Base-by-base conservation (phyloP, 2,797 vertebrate species). In the Pyrocephalus nanus region DNA sequence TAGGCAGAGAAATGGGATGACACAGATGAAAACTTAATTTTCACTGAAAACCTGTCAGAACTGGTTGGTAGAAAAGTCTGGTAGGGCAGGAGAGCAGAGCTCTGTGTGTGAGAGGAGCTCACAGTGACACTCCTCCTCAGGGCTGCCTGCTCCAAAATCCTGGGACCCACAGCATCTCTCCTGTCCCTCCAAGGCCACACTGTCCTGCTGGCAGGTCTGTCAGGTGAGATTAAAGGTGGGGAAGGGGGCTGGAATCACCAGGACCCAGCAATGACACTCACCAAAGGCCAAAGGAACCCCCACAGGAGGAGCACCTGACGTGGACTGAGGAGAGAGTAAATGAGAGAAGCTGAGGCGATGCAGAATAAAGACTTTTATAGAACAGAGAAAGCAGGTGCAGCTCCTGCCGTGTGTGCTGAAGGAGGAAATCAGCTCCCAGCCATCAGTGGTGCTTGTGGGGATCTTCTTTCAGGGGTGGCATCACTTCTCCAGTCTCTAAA, bases 401-500 rank as follows among this genome's bases (percentile, higher is more conserved):
- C 12, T 86, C 73, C 53, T 0, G 11, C 55, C 13, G 7, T 2
- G 38, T 6, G 76, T 2, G 5, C 34, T 15, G 30, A 30, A 29
- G 79, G 30, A 73, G 2, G 70, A 64, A 32, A 36, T 43, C 7
- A 0, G 65, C 65, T 47, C 6, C 58, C 18, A 15, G 32, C 69
- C 42, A 53, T 96, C 93, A 96, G 92, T 96, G 95, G 80, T 95
- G 95, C 57, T 30, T 19, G 4, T 26, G 8, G 2, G 13, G 27
- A 8, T 95, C 91, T 2, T 96, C 93, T 29, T 42, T 53, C 62
- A 96, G 36, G 7, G 91, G 83, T 30, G 95, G 95, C n/a, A 93
- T 65, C 50, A 93, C 6, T 79, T 96, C 96, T 94, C 96, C 96
- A 1, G 95, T 96, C 88, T 96, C 96, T 45, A 96, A 61, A 93